Evolutionary conservation across 2,113 vertebrate genomes (phyloP).

Genomic region (Rattus rattus): DNA sequence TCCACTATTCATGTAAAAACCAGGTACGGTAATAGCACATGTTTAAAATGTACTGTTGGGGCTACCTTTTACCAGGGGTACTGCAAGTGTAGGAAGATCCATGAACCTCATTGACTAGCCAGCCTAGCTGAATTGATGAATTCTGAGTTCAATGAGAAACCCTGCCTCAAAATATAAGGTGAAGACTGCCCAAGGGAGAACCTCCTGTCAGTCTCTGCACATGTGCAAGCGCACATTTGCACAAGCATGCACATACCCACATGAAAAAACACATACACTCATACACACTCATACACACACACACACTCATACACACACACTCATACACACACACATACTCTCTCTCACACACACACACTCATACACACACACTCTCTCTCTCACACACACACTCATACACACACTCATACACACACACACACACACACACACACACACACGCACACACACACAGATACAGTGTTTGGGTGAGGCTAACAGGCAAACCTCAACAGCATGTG

Average conservation of each 20-base stretch:
- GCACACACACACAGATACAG: accelerated
- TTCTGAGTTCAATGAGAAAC: background rate
- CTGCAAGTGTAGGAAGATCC: no score
- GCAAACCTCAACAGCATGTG: background rate
- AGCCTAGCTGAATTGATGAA: background rate
- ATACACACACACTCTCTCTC: no score
- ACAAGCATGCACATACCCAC: background rate
- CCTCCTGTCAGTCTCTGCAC: background rate
- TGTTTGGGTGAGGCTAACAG: background rate
- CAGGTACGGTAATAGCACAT: background rate
- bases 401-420: background rate
- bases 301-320: no score
- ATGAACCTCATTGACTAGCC: background rate
- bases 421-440: background rate
- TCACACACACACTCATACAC: background rate
- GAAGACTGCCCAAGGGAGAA: background rate
- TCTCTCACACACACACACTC: background rate
- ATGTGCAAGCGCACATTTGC: background rate
- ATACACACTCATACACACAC: background rate
- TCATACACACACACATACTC: no score
- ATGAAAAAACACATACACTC: background rate
- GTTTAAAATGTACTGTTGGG: background rate
- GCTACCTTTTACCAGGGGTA: no score
- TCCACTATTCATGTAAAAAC: background rate
- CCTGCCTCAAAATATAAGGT: background rate